These are phyloP conservation scores for Palythoa grandiflora DNA, from an alignment of 92 coral and sea anemone genomes.

Conservation along the genomic window DNA sequence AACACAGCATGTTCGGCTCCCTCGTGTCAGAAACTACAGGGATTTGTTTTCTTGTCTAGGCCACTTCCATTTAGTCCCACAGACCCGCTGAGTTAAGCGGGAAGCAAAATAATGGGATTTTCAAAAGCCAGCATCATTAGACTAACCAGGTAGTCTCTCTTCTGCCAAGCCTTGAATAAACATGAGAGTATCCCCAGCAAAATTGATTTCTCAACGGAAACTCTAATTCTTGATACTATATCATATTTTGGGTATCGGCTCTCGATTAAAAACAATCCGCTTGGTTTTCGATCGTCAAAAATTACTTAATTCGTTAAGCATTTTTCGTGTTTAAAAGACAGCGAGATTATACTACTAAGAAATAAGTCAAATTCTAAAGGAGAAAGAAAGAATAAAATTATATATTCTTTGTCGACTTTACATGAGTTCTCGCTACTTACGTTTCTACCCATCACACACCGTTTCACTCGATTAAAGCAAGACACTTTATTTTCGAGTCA, in stretches of 20 bases:
- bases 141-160: background rate
- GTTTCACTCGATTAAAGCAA: background rate
- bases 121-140: background rate
- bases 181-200: too few species aligned
- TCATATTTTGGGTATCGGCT: too few species aligned
- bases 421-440: background rate
- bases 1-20: conserved; percentile 2
- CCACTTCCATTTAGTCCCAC: background rate
- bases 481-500: background rate
- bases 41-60: background rate
- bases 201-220: too few species aligned
- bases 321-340: too few species aligned
- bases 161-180: background rate
- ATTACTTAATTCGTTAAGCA: too few species aligned
- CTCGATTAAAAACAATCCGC: too few species aligned
- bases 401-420: background rate
- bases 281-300: too few species aligned
- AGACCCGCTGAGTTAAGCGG: background rate
- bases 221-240: too few species aligned
- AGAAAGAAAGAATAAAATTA: too few species aligned
- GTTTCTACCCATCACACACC: background rate
- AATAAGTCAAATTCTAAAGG: too few species aligned
- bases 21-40: background rate
- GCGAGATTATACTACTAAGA: too few species aligned
- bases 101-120: background rate